phyloP scores from a whole-genome alignment of 2,797 vertebrate species.

The Taeniopygia guttata region DNA sequence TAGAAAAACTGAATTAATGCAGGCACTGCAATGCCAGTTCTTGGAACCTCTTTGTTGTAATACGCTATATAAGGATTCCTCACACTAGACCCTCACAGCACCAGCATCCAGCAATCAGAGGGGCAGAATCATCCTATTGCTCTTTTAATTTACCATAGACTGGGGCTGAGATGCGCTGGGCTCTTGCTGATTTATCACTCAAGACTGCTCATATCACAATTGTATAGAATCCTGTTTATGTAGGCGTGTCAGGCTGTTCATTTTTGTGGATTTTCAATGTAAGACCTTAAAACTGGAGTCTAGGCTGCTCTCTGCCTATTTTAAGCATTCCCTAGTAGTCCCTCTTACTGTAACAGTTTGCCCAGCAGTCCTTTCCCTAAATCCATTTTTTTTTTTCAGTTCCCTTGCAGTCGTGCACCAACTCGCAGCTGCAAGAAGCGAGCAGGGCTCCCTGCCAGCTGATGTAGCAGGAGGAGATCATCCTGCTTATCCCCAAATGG shows the following conservation, averaged over 20 bases:
- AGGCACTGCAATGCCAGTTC: not conserved
- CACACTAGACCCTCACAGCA: not conserved
- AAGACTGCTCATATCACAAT: constrained; percentile 22
- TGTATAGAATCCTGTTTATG: not conserved
- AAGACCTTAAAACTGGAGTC: constrained; percentile 38
- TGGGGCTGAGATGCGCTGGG: not conserved
- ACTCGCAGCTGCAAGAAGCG: not conserved
- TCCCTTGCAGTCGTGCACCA: not conserved
- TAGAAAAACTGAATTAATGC: not conserved
- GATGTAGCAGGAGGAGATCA: not conserved
- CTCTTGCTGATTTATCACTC: not conserved
- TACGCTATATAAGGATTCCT: not conserved
- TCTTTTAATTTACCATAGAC: constrained; percentile 20
- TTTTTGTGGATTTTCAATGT: constrained; percentile 28
- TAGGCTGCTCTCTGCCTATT: constrained; percentile 25
- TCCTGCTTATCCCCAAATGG: not conserved
- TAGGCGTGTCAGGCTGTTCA: constrained; percentile 51
- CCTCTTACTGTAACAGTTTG: not conserved
- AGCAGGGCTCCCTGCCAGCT: not conserved
- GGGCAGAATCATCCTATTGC: not conserved
- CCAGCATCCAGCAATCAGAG: not conserved
- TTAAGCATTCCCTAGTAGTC: constrained; percentile 10
- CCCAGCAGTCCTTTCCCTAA: not conserved
- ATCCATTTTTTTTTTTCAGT: not conserved
- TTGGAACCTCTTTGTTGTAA: not conserved